phyloP scores from a whole-genome alignment of 2,797 vertebrate species.

The Bufotes viridis region DNA sequence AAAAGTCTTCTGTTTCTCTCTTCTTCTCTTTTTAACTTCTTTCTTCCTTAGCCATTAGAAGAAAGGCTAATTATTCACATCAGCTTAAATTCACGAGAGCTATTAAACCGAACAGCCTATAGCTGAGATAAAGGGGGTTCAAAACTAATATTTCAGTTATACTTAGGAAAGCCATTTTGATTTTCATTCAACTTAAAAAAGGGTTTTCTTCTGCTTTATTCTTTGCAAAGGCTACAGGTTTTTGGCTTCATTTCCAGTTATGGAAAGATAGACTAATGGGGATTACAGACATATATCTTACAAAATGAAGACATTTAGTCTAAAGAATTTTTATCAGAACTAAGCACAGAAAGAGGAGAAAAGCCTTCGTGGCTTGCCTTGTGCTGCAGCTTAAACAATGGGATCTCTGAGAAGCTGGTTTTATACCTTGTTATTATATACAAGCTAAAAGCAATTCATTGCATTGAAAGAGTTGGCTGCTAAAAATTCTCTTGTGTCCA shows the following conservation, averaged over 20 bases:
- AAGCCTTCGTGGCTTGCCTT: constrained; percentile 30
- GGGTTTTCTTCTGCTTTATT: constrained; percentile 37
- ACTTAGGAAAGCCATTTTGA: constrained; percentile 49
- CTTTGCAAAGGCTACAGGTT: constrained; percentile 51
- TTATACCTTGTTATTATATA: constrained; percentile 57
- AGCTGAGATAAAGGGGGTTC: constrained; percentile 34
- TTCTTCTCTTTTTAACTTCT: constrained; percentile 40
- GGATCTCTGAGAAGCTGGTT: constrained; percentile 29
- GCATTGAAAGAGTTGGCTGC: constrained; percentile 51
- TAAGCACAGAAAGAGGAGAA: constrained; percentile 29
- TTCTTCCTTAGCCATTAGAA: constrained; percentile 22
- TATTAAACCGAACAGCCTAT: constrained; percentile 37
- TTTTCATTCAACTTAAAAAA: constrained; percentile 52
- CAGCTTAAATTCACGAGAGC: constrained; percentile 33
- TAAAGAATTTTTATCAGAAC: constrained; percentile 56
- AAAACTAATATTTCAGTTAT: constrained; percentile 52
- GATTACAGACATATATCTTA: constrained; percentile 54
- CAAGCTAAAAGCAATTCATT: constrained; percentile 59
- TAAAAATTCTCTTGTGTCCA: constrained; percentile 58
- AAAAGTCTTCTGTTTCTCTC: constrained; percentile 35
- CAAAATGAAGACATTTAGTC: constrained; percentile 60
- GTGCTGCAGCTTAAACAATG: constrained; percentile 55
- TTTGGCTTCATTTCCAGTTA: constrained; percentile 48
- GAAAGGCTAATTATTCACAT: constrained; percentile 49
- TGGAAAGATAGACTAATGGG: constrained; percentile 56